Evolutionary conservation across 2,797 vertebrate genomes (phyloP), one percentile per base, ranked within the genome.

Genomic region (Chelon labrosus): DNA sequence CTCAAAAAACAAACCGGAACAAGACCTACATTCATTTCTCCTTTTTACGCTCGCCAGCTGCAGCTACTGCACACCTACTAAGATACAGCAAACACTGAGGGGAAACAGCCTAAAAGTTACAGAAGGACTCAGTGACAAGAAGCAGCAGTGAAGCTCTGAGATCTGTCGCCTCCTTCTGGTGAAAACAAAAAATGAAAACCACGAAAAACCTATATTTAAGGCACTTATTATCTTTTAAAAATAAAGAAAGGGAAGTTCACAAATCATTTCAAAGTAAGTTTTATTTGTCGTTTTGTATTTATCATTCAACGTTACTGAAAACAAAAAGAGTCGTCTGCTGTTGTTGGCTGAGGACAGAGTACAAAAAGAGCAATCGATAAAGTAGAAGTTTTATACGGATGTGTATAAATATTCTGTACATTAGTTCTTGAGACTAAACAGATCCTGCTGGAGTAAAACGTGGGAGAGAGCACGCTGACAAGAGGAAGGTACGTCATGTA

Each of bases 141-240:
- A 19, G 58, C 39, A 2, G 20, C 39, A 8, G 22, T 0, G 57
- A 55, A 27, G 31, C 25, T 13, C 6, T 11, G 31, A 49, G 9
- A 35, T 79, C 1, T 83, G 75, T 73, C 87, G 80, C 90, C 93
- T 72, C 62, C 94, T 89, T 22, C 66, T 54, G 94, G 10, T 7
- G 1, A 0, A 39, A 52, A 27, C 0, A 1, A 1, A 3, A 14
- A 20, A 68, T 31, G 47, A 57, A 53, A 53, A 0, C 11, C 5
- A 5, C 3, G 16, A 9, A 25, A 37, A 58, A 19, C 4, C 2
- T 13, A 2, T 2, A n/a, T n/a, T n/a, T n/a, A n/a, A n/a, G n/a
- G n/a, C n/a, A n/a, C n/a, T n/a, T n/a, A n/a, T n/a, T n/a, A n/a
- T n/a, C n/a, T n/a, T n/a, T n/a, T 17, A 35, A 1, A 19, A 11